A percentile compares a stretch with the other conserved stretches of the same genome.
These are phyloP conservation scores for Ganaspis brasiliensis DNA, from an alignment of 2,888 invertebrate species.

Conservation along the genomic window DNA sequence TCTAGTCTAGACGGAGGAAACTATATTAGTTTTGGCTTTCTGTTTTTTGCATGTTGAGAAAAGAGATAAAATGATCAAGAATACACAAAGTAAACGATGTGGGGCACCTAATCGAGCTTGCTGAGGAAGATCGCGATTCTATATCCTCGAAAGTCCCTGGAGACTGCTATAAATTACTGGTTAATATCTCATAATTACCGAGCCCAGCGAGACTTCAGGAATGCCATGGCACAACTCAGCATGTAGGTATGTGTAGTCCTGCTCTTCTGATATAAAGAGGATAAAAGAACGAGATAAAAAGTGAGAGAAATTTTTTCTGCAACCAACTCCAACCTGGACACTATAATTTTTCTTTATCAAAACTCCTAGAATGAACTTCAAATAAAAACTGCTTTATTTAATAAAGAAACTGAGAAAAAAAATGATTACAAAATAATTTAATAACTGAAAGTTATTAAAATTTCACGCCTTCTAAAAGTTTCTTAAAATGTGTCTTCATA, in stretches of 20 bases:
- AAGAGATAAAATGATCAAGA: slow-evolving; percentile 40
- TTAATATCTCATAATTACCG: slow-evolving; percentile 78
- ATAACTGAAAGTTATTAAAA: too few species aligned
- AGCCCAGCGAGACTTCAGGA: slow-evolving; percentile 70
- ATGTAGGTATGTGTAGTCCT: slow-evolving; percentile 68
- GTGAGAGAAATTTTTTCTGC: slow-evolving; percentile 32
- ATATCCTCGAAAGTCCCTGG: slow-evolving; percentile 65
- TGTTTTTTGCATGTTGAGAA: background rate
- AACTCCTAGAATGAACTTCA: background rate
- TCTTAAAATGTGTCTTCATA: too few species aligned
- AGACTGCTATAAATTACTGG: slow-evolving; percentile 76
- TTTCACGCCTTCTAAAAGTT: too few species aligned
- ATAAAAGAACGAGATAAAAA: slow-evolving; percentile 44
- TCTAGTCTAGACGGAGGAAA: background rate
- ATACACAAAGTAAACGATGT: slow-evolving; percentile 38
- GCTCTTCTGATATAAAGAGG: slow-evolving; percentile 42
- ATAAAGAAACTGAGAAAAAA: background rate
- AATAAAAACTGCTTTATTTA: background rate
- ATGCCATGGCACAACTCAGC: slow-evolving; percentile 68
- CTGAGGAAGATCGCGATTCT: slow-evolving; percentile 54
- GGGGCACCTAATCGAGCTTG: slow-evolving; percentile 33
- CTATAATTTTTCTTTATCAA: slow-evolving; percentile 20
- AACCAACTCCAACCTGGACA: slow-evolving; percentile 21
- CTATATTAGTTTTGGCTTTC: background rate
- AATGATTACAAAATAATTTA: background rate